These are phyloP conservation scores for Centruroides sculpturatus DNA, from an alignment of 1,140 invertebrate species.

Conservation along the genomic window DNA sequence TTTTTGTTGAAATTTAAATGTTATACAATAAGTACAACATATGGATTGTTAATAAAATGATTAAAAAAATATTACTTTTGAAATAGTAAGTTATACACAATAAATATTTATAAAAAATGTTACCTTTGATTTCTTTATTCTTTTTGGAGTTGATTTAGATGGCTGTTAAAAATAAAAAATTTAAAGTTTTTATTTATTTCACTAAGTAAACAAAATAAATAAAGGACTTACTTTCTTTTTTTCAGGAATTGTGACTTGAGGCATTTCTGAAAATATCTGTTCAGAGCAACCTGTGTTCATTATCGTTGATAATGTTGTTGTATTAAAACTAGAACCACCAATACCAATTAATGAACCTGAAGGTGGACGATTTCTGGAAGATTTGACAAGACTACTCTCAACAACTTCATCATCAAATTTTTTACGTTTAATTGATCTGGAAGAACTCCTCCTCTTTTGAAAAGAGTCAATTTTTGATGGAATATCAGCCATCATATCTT, in stretches of 20 bases:
- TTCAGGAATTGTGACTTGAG: constrained; percentile 16
- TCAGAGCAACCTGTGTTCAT: too few species aligned
- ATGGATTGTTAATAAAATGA: too few species aligned
- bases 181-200: too few species aligned
- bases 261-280: neutral
- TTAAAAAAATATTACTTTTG: too few species aligned
- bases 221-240: constrained; percentile 14
- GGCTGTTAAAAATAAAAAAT: constrained; percentile 15
- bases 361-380: constrained; percentile 15
- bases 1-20: too few species aligned
- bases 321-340: too few species aligned
- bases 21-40: too few species aligned
- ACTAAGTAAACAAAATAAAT: neutral
- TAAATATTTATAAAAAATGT: neutral
- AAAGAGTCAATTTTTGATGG: constrained; percentile 1
- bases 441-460: constrained; percentile 46
- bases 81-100: too few species aligned
- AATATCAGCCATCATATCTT: neutral
- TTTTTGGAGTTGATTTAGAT: constrained; percentile 17
- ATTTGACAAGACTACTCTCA: constrained; percentile 32
- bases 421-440: constrained; percentile 80
- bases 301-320: too few species aligned
- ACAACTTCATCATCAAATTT: constrained; percentile 96
- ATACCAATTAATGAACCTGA: constrained; percentile 3
- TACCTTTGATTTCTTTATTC: constrained; percentile 19